A percentile compares a stretch with the other conserved stretches of the same genome.
These are phyloP conservation scores for Mechanitis messenoides DNA, from an alignment of 2,888 invertebrate genomes.

Conservation along the genomic window DNA sequence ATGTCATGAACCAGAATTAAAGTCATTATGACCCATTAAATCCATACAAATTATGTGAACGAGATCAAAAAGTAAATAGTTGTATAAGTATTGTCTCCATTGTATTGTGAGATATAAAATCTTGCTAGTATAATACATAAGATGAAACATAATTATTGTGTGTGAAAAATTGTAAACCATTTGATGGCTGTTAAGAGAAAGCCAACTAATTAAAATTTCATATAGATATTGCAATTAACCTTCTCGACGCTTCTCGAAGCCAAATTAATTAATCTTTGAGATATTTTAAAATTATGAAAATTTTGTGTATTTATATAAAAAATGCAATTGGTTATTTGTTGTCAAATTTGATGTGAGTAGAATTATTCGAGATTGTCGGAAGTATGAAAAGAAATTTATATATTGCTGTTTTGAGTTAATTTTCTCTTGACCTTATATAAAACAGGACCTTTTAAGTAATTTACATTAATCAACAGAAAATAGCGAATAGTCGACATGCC, in stretches of 20 bases:
- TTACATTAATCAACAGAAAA: slow-evolving; percentile 19
- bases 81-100: slow-evolving; percentile 18
- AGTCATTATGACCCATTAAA: background rate
- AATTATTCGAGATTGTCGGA: background rate
- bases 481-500: slow-evolving; percentile 22
- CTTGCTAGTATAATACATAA: slow-evolving; percentile 18
- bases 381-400: background rate
- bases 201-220: slow-evolving; percentile 5
- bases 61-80: slow-evolving; percentile 2
- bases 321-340: background rate
- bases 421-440: slow-evolving; percentile 13
- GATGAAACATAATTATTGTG: slow-evolving; percentile 17
- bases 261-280: too few relatives aligned
- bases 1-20: background rate
- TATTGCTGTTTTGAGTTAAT: slow-evolving; percentile 4
- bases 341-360: background rate
- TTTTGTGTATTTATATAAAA: too few relatives aligned
- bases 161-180: slow-evolving; percentile 16
- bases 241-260: slow-evolving; percentile 7
- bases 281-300: too few relatives aligned
- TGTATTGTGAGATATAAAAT: slow-evolving; percentile 19
- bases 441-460: slow-evolving; percentile 14
- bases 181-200: slow-evolving; percentile 15
- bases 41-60: background rate
- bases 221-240: slow-evolving; percentile 16